Base-by-base conservation (phyloP, 2,888 invertebrate genomes). In the Clusia tigrina region DNA sequence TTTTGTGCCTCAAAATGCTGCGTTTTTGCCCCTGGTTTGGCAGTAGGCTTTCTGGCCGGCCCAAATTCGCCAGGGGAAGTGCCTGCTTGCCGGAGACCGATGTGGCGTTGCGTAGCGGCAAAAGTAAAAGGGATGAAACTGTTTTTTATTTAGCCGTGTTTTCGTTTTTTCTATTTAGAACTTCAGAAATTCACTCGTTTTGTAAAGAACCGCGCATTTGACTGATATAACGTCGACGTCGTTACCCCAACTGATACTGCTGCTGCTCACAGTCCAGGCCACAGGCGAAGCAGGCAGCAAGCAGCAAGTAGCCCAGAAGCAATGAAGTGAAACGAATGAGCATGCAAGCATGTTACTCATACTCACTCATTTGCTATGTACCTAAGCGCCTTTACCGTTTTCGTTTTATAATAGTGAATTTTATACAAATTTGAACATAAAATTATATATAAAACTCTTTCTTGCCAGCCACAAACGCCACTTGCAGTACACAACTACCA, bases 171-270 rank as follows among this genome's bases (percentile, higher is more conserved):
- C 32, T 32, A 32, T 12, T 32, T 32, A n/a, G 32, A 32, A 12
- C 32, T 32, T 9, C 32, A 12, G 32, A 32, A 32, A 32, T 32
- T 32, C 32, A 12, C 10, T 17, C 42, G 42, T 42, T 32, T 10
- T 6, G n/a, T 42, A n/a, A n/a, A n/a, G n/a, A 3, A n/a, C 64
- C 67, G 68, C 71, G 71, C 71, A 74, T 74, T 78, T 77, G 74
- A 77, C 76, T 73, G 71, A 77, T 76, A 77, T 77, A 72, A 72
- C 76, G 74, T 71, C 71, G 72, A 67, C 76, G 74, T 71, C 71
- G 72, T 66, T 74, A 72, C 73, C 72, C 67, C 73, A 74, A 76
- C 67, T 72, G 74, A 73, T 71, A 59, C 52, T n/a, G n/a, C n/a
- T n/a, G n/a, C n/a, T n/a, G n/a, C n/a, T n/a, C n/a, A n/a, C n/a